phyloP scores from a whole-genome alignment of 2,113 vertebrate species.

The Rallus limicola region DNA sequence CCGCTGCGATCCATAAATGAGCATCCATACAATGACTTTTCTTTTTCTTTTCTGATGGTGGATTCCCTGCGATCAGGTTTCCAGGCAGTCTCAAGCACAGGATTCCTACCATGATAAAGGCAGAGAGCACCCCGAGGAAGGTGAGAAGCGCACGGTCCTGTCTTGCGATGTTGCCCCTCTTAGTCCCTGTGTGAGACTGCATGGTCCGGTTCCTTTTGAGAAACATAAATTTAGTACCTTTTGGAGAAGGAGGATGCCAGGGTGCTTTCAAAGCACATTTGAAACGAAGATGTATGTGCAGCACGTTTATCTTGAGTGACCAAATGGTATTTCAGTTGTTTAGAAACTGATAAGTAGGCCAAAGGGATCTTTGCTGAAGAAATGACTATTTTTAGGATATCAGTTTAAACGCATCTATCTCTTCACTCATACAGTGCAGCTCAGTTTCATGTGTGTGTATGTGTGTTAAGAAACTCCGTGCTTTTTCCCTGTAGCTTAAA shows the following conservation, averaged over 20 bases:
- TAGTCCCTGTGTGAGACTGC: not conserved
- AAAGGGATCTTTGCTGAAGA: constrained; percentile 38
- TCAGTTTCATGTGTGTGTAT: not conserved
- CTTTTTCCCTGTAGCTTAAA: not conserved
- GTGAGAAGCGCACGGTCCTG: constrained; percentile 72
- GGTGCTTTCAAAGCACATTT: fast-evolving
- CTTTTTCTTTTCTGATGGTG: constrained; percentile 41
- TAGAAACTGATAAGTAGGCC: constrained; percentile 47
- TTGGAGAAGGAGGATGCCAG: not conserved
- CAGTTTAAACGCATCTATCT: not conserved
- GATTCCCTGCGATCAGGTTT: constrained; percentile 77
- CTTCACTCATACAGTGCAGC: not conserved
- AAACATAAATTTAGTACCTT: not conserved
- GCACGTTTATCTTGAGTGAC: not conserved
- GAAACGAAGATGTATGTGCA: not conserved
- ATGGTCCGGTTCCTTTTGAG: not conserved
- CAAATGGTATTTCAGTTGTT: constrained; percentile 49
- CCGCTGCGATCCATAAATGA: not conserved
- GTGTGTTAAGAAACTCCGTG: not conserved
- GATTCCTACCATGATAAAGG: constrained; percentile 96
- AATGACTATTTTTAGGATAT: constrained; percentile 58
- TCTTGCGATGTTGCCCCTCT: not conserved
- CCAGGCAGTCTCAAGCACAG: constrained; percentile 88
- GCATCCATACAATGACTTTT: not conserved
- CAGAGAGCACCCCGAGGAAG: constrained; percentile 92